Evolutionary conservation across 2,888 invertebrate species (phyloP).

Genomic region (Cylindroiulus punctatus): DNA sequence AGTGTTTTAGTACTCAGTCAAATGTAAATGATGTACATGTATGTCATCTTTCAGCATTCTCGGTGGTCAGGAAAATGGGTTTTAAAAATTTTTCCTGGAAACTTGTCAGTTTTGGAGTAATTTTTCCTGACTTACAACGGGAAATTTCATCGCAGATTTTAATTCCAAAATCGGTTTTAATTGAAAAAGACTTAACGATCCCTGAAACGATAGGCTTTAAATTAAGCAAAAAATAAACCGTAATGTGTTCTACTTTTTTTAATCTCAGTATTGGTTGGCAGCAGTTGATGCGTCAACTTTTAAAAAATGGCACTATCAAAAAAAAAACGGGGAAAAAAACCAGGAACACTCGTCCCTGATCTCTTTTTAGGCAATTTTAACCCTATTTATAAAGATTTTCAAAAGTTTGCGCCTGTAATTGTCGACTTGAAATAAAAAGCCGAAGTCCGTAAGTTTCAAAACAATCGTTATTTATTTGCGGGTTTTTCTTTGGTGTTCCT

Average conservation of each 20-base stretch:
- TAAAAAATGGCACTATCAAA: conserved; percentile 20
- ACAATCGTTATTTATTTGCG: not conserved
- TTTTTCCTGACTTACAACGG: not conserved
- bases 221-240: not conserved
- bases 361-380: conserved; percentile 1
- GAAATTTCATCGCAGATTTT: not conserved
- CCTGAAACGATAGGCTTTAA: not conserved
- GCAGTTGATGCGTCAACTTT: not conserved
- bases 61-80: no score
- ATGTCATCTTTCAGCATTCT: no score
- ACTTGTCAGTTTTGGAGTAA: no score
- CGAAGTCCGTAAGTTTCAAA: not conserved
- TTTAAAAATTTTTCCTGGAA: no score
- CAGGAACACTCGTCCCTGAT: conserved; percentile 31
- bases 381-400: conserved; percentile 25
- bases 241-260: conserved; percentile 39
- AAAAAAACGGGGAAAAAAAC: not conserved
- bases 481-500: not conserved
- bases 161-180: not conserved
- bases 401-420: not conserved
- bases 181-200: no score
- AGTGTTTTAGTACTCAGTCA: not conserved
- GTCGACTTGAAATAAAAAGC: not conserved
- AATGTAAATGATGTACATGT: no score
- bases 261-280: not conserved